Evolutionary conservation across 2,113 vertebrate genomes (phyloP).

Genomic region (Pelecanoides urinatrix): DNA sequence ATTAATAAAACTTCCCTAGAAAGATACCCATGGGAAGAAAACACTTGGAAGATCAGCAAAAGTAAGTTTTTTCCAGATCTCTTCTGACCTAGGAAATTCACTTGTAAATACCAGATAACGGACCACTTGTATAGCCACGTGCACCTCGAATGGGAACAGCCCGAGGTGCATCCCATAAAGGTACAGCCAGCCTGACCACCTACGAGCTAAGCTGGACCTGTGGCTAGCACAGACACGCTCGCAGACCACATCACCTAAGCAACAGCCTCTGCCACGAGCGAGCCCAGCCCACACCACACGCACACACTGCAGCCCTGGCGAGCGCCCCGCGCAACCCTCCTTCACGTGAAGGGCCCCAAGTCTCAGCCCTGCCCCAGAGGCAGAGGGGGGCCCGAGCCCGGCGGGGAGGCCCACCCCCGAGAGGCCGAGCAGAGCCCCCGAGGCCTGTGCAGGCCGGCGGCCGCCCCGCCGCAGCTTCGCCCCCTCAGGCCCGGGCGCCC

Average conservation of each 20-base stretch:
- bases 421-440: neutral
- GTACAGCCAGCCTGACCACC: neutral
- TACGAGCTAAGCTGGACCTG: fast-evolving
- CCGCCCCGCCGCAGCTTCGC: neutral
- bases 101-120: fast-evolving
- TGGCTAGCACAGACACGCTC: neutral
- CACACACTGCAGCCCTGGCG: neutral
- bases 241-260: neutral
- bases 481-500: neutral
- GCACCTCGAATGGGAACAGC: fast-evolving
- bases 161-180: fast-evolving
- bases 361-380: neutral
- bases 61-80: neutral
- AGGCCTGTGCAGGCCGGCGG: neutral
- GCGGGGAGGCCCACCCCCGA: neutral
- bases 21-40: fast-evolving
- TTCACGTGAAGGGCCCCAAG: too few species aligned
- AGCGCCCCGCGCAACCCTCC: neutral
- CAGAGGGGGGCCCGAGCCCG: fast-evolving
- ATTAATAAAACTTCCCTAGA: neutral
- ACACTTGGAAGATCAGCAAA: fast-evolving
- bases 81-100: neutral
- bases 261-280: fast-evolving
- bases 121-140: fast-evolving
- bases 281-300: neutral